These are phyloP conservation scores for Alligator sinensis DNA, from an alignment of 2,113 vertebrate genomes.

Conservation along the genomic window DNA sequence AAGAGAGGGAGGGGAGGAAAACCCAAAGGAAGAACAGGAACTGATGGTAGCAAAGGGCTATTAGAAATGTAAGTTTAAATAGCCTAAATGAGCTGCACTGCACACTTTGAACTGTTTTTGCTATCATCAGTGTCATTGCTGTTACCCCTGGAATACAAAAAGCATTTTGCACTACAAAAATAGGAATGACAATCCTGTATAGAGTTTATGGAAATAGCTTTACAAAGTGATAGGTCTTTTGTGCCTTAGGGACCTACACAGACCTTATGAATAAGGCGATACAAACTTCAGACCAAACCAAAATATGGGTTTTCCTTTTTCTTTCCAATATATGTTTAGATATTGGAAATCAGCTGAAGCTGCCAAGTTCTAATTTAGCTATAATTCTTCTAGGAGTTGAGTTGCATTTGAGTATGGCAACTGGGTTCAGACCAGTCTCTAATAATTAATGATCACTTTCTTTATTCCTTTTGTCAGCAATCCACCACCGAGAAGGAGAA, in stretches of 20 bases:
- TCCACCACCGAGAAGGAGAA: background rate
- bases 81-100: background rate
- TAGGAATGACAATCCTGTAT: fast-evolving
- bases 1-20: background rate
- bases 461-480: background rate
- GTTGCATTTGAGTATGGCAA: background rate
- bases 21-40: background rate
- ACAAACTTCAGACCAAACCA: background rate
- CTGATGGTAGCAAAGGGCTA: background rate
- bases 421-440: background rate
- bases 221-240: background rate
- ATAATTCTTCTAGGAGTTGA: background rate
- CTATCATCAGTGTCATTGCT: background rate
- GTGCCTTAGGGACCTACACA: fast-evolving
- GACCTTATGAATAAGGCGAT: background rate
- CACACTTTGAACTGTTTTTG: background rate
- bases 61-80: background rate
- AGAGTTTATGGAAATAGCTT: fast-evolving
- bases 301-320: background rate
- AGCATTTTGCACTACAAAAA: background rate
- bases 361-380: background rate
- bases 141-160: background rate
- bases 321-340: background rate
- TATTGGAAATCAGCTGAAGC: background rate
- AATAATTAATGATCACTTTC: background rate